Evolutionary conservation across 1,140 invertebrate species (phyloP), one percentile per base, ranked within the genome.

Genomic region (Danaus plexippus): DNA sequence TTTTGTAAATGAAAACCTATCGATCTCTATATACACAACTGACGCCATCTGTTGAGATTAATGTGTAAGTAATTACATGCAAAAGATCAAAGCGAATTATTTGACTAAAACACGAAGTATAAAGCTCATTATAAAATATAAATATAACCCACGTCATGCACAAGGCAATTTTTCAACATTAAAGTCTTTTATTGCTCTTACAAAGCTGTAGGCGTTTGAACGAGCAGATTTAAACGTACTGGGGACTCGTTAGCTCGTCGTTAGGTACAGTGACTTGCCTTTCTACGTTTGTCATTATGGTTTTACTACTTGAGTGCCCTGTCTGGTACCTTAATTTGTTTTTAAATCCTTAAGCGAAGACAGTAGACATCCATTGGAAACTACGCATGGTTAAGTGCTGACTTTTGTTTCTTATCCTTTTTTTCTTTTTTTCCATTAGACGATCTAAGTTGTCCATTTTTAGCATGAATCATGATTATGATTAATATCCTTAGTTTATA

Each of bases 211-310:
- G 66, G 57, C 54, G 59, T 67, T 64, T 54, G 59, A 57, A 60
- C 57, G 57, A 32, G 67, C 64, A 64, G 67, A 67, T 67, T 67
- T 70, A 70, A 69, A 64, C 59, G 59, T 66, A 64, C 64, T 64
- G 58, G 54, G 54, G 59, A 70, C 62, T 66, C 64, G 66, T 69
- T 66, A 65, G 61, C 51, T 64, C 70, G 60, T 72, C 70, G 70
- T 72, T 72, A 72, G 67, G 61, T 65, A 63, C 63, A 60, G 63
- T 72, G 70, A 72, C 70, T 72, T 63, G 67, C 59, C 48, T 69
- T 69, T 69, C 63, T 63, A 51, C 54, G 59, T 67, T 72, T 72
- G 70, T 72, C 70, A 72, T 67, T 69, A 72, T 61, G 54, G 53
- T 54, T 61, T 66, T 66, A 67, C 62, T 43, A 43, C 59, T 65